Percentiles rank a stretch among this genome's conserved stretches.
Evolutionary conservation across 2,888 invertebrate genomes (phyloP).

Genomic region (Meteorus colon): DNA sequence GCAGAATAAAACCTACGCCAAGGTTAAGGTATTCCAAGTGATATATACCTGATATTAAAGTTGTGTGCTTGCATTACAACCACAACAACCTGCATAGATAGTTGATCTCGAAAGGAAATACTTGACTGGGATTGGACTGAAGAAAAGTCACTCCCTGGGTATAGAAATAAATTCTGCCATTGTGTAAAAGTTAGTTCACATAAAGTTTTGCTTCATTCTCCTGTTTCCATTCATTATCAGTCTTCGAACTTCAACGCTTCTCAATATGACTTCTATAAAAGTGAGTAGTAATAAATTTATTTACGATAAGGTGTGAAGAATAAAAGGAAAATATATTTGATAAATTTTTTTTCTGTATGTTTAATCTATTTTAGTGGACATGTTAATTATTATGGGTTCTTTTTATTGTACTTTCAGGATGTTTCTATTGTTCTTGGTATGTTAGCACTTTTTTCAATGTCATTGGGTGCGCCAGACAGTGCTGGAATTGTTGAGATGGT

Average conservation of each 20-base stretch:
- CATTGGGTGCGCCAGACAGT: slow-evolving; percentile 65
- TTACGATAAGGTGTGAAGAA: background rate
- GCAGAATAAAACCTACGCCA: slow-evolving; percentile 54
- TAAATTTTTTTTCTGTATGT: background rate
- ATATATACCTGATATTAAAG: slow-evolving; percentile 49
- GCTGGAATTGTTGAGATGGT: slow-evolving; percentile 72
- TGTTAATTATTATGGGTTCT: background rate
- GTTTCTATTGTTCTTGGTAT: slow-evolving; percentile 49
- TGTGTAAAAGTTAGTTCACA: slow-evolving; percentile 56
- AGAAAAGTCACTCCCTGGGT: slow-evolving; percentile 56
- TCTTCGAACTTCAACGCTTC: too few species aligned
- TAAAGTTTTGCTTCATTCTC: slow-evolving; percentile 50
- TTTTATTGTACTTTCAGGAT: slow-evolving; percentile 31
- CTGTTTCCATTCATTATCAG: slow-evolving; percentile 19
- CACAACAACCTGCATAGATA: slow-evolving; percentile 39
- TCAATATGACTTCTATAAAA: slow-evolving; percentile 56
- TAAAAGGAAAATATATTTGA: background rate
- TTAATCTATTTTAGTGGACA: background rate
- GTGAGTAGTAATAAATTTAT: slow-evolving; percentile 51
- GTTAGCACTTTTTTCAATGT: slow-evolving; percentile 43
- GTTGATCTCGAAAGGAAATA: slow-evolving; percentile 59
- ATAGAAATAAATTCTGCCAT: slow-evolving; percentile 53
- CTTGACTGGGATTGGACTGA: slow-evolving; percentile 60
- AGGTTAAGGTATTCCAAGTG: slow-evolving; percentile 64
- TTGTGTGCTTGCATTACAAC: slow-evolving; percentile 38